Evolutionary conservation across 2,797 vertebrate genomes (phyloP).

Genomic region (Catamblyrhynchus diadema): DNA sequence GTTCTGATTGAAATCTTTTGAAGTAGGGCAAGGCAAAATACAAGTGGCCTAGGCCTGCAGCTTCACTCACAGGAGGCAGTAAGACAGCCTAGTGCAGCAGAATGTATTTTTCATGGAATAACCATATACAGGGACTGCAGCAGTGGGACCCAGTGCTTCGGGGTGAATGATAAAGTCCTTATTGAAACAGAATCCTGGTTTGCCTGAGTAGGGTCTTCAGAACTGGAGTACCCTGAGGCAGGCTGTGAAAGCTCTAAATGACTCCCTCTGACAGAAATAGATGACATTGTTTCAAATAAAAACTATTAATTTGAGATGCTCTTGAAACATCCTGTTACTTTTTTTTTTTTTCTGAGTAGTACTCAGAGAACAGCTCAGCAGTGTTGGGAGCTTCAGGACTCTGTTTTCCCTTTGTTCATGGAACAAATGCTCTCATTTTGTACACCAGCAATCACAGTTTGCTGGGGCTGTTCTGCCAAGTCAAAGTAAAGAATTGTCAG

Average conservation of each 20-base stretch:
- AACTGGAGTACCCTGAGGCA: not conserved
- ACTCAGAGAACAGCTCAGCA: not conserved
- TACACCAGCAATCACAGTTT: not conserved
- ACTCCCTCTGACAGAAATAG: not conserved
- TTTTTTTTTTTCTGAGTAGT: not conserved
- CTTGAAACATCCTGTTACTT: not conserved
- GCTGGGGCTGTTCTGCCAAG: not conserved
- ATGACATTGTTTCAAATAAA: not conserved
- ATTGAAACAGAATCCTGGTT: not conserved
- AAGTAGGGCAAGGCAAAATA: not conserved
- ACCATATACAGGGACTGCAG: not conserved
- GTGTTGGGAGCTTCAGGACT: not conserved
- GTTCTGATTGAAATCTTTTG: slow-evolving; percentile 14
- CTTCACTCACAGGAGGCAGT: not conserved
- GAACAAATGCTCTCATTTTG: not conserved
- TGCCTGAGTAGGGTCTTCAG: not conserved
- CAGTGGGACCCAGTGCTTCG: not conserved
- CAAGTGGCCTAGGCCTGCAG: not conserved
- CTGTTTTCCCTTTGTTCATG: not conserved
- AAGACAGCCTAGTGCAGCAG: not conserved
- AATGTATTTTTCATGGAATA: not conserved
- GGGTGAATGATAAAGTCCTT: not conserved
- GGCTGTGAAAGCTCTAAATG: not conserved
- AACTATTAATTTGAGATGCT: not conserved
- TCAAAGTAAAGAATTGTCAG: not conserved